Evolutionary conservation across 2,113 vertebrate species (phyloP).

Genomic region (Enhydra lutris): DNA sequence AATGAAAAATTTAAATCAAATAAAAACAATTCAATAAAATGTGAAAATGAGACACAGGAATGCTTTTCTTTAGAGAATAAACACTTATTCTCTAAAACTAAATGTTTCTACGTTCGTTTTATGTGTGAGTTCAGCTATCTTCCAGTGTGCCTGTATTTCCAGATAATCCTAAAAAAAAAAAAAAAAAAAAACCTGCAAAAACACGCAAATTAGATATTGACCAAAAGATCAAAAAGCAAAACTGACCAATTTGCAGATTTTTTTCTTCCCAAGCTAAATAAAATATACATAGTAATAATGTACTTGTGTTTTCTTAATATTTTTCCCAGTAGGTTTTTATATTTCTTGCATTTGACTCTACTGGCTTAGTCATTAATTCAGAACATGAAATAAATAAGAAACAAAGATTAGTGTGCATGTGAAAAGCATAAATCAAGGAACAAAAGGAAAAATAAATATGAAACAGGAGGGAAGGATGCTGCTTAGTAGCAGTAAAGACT

Average conservation of each 20-base stretch:
- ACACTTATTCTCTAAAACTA: neutral
- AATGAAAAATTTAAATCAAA: neutral
- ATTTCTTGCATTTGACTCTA: neutral
- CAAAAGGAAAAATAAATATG: neutral
- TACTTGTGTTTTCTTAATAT: neutral
- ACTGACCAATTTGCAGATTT: neutral
- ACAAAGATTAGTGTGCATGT: neutral
- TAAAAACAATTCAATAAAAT: neutral
- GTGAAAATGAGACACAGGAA: neutral
- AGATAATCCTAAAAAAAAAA: neutral
- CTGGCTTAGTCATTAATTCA: neutral
- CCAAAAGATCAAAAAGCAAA: neutral
- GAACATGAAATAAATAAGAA: neutral
- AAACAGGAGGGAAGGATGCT: neutral
- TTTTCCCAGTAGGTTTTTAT: neutral
- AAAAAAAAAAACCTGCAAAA: neutral
- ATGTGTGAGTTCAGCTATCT: neutral
- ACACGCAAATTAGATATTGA: neutral
- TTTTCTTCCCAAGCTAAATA: constrained; percentile 6
- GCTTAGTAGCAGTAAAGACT: neutral
- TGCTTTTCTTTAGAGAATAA: neutral
- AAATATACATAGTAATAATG: neutral
- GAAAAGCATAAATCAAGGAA: neutral
- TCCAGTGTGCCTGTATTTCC: neutral
- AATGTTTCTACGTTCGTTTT: neutral